phyloP scores from a whole-genome alignment of 2,113 vertebrate genomes.

The Phylloscopus trochiloides region DNA sequence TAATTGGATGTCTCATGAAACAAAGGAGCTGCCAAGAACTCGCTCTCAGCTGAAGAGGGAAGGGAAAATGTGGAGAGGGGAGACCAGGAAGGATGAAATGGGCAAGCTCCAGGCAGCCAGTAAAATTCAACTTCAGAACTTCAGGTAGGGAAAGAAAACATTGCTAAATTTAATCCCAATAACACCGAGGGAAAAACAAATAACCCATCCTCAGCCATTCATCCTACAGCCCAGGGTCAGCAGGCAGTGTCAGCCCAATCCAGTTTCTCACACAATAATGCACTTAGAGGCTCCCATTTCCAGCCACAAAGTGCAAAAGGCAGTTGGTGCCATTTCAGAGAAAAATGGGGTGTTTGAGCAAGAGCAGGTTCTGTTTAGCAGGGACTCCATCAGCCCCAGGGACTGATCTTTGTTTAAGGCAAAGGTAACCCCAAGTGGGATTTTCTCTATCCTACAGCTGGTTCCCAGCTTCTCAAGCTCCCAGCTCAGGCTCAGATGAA shows the following conservation, averaged over 20 bases:
- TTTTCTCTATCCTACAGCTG: background rate
- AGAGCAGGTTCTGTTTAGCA: background rate
- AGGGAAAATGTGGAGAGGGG: background rate
- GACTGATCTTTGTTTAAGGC: background rate
- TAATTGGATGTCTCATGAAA: background rate
- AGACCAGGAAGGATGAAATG: background rate
- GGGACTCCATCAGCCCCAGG: background rate
- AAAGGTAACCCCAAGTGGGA: background rate
- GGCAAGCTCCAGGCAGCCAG: background rate
- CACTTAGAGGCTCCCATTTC: background rate
- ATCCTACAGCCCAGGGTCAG: background rate
- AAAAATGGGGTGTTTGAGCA: background rate
- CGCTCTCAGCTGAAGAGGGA: background rate
- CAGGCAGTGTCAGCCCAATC: background rate
- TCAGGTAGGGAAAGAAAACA: background rate
- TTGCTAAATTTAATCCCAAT: background rate
- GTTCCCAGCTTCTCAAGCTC: background rate
- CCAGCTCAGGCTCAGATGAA: background rate
- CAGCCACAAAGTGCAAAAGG: background rate
- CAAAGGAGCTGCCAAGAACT: constrained; percentile 13
- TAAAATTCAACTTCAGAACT: background rate
- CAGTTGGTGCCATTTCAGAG: background rate
- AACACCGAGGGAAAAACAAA: background rate
- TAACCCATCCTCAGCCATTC: background rate
- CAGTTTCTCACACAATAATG: background rate